Evolutionary conservation across 2,888 invertebrate genomes (phyloP), one percentile per base, ranked within the genome.

Genomic region (Acleris emargana): DNA sequence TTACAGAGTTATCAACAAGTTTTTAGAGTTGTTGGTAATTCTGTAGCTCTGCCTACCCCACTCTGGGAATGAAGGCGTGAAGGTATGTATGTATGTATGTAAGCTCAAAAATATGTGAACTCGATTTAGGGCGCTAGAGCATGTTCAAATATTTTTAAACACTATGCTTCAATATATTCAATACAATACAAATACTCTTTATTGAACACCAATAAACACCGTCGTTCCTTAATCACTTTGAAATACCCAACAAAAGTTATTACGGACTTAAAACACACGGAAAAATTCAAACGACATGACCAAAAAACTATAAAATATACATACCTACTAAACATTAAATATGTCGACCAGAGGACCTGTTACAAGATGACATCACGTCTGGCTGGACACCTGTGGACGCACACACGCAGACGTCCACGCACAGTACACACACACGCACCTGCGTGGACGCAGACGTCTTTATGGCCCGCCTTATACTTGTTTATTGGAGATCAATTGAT

Each of bases 291-390:
- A 52, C 28, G 3, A 28, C 17, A 17, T 45, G 17, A 28, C 11
- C 9, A 13, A 38, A 54, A 42, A 22, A 22, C 22, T 4, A 38
- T 7, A 16, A 42, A 42, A 54, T 32, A 18, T 42, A 54, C 38
- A 13, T n/a, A 11, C 38, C 6, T n/a, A 11, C 11, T 28, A 28
- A 52, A 51, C 28, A 45, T 45, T 17, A 6, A 17, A 17, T 49
- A 49, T 18, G 32, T 53, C 45, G 45, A 53, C 32, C 32, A n/a
- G 13, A 54, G 42, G 54, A 54, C 54, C 54, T 42, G 54, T 54
- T 38, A 42, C 20, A 17, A 22, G 54, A 54, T 54, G 54, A 54
- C 54, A 42, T 54, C 54, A 54, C 53, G 17, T 42, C 45, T 20
- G 32, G 54, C 42, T 38, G 38, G 42, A 38, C 38, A 38, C 20